A percentile compares a stretch with the other conserved stretches of the same genome.
phyloP scores from a whole-genome alignment of 1,140 invertebrate genomes.

The Camponotus pennsylvanicus region DNA sequence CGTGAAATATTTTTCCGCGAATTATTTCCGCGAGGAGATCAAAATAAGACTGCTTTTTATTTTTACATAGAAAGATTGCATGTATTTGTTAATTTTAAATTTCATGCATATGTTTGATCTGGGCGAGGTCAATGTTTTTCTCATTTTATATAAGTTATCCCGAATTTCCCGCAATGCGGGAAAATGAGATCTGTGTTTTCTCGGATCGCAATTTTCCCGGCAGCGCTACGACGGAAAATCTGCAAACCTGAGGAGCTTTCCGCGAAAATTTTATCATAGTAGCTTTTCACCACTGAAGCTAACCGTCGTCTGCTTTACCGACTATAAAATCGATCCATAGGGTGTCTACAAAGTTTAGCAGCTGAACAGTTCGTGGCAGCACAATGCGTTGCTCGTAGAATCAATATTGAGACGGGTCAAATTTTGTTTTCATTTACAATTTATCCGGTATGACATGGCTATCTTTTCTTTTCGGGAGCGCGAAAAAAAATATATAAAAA shows the following conservation, averaged over 20 bases:
- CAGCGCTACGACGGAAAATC: conserved; percentile 40
- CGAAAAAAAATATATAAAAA: neutral
- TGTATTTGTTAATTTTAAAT: neutral
- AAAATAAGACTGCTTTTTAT: neutral
- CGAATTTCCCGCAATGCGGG: conserved; percentile 33
- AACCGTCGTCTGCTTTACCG: conserved; percentile 46
- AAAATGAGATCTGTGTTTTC: neutral
- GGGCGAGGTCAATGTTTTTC: neutral
- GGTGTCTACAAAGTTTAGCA: conserved; percentile 11
- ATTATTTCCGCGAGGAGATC: neutral
- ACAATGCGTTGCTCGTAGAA: conserved; percentile 10
- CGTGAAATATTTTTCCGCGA: conserved; percentile 23
- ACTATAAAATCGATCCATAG: conserved; percentile 33
- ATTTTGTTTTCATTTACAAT: conserved; percentile 35
- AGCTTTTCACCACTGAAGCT: conserved; percentile 15
- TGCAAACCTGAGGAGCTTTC: neutral
- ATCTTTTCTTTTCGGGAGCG: neutral
- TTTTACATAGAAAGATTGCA: neutral
- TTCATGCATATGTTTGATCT: neutral
- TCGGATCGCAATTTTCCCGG: neutral
- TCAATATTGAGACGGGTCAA: conserved; percentile 50
- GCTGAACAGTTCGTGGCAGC: conserved; percentile 34
- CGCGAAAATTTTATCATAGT: conserved; percentile 16
- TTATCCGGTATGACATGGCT: neutral
- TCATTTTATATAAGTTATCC: neutral